Percentiles rank a stretch among this genome's conserved stretches.
Evolutionary conservation across 2,797 vertebrate species (phyloP).

Genomic region (Syndactyla subalaris): DNA sequence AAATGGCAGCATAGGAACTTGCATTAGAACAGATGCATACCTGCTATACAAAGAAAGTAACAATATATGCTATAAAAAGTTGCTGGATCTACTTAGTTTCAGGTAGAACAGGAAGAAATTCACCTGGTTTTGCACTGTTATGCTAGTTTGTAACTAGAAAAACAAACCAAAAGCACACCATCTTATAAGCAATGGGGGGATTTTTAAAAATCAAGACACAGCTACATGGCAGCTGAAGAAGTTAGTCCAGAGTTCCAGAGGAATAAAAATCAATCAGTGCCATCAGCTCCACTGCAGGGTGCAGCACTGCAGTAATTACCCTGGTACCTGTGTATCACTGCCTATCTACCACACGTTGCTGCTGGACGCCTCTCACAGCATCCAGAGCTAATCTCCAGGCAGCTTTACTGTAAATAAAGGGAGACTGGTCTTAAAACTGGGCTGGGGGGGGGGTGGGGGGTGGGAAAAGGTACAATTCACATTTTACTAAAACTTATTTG

Average conservation of each 20-base stretch:
- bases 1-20: background rate
- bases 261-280: background rate
- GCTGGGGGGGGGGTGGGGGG: background rate
- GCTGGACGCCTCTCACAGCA: background rate
- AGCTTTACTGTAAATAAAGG: background rate
- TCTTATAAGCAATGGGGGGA: background rate
- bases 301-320: background rate
- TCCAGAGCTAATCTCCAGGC: background rate
- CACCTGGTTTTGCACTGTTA: background rate
- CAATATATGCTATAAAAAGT: background rate
- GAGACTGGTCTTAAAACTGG: background rate
- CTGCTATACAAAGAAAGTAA: background rate
- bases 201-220: background rate
- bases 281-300: background rate
- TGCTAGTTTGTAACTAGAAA: background rate
- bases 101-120: background rate
- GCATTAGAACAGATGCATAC: background rate
- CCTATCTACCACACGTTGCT: background rate
- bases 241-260: background rate
- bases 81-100: background rate
- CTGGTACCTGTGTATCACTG: rapidly evolving
- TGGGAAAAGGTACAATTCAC: background rate
- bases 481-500: background rate
- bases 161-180: background rate
- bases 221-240: background rate